These are phyloP conservation scores for Pediacus dermestoides DNA, from an alignment of 2,888 invertebrate species.

Conservation along the genomic window DNA sequence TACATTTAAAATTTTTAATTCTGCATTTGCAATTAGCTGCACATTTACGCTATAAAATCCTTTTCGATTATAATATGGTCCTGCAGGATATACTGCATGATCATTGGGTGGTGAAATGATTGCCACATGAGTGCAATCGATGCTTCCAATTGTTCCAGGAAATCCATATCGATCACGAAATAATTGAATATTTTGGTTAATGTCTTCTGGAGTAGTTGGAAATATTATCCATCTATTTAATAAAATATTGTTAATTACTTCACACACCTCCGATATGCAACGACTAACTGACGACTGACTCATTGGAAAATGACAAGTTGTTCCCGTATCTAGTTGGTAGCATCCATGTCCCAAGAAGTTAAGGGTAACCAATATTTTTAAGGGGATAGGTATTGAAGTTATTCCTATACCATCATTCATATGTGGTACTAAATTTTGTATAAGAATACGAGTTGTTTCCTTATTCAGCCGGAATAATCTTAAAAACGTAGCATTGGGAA, in stretches of 20 bases:
- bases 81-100: not conserved
- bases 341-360: too few species aligned
- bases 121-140: not conserved
- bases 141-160: not conserved
- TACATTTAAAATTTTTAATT: not conserved
- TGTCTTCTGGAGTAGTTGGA: not conserved
- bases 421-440: too few species aligned
- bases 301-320: too few species aligned
- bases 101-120: not conserved
- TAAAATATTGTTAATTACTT: not conserved
- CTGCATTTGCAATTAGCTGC: not conserved
- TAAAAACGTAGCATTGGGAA: too few species aligned
- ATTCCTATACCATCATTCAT: too few species aligned
- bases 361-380: too few species aligned
- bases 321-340: too few species aligned
- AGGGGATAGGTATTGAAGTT: too few species aligned
- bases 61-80: not conserved
- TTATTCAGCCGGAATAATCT: too few species aligned
- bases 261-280: not conserved
- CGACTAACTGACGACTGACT: not conserved
- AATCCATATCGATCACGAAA: not conserved
- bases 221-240: not conserved
- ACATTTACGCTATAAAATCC: slow-evolving; percentile 1
- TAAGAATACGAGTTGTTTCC: too few species aligned
- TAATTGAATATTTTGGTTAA: not conserved